Evolutionary conservation across 2,113 vertebrate genomes (phyloP).

Genomic region (Condylura cristata): DNA sequence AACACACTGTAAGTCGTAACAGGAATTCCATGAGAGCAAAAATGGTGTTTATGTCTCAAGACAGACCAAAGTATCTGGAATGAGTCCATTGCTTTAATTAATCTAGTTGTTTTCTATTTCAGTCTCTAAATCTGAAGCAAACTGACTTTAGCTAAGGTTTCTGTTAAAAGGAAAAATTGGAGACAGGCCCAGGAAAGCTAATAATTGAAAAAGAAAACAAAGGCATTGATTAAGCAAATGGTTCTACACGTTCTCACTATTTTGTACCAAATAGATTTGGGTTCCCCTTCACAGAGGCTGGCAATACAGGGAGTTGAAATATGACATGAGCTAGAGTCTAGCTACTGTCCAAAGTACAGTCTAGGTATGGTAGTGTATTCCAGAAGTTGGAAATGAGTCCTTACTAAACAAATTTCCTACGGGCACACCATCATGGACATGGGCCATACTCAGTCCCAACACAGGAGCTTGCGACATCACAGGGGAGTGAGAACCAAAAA

Average conservation of each 20-base stretch:
- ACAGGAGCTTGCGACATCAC: not conserved
- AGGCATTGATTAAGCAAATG: not conserved
- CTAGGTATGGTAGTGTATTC: not conserved
- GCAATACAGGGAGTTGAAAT: not conserved
- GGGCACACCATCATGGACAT: not conserved
- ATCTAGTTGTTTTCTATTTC: not conserved
- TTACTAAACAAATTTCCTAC: not conserved
- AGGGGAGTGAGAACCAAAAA: not conserved
- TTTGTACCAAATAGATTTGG: not conserved
- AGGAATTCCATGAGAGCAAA: not conserved
- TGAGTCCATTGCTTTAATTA: not conserved
- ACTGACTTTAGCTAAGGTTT: not conserved
- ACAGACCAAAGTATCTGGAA: not conserved
- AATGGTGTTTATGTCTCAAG: not conserved
- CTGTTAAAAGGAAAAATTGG: not conserved
- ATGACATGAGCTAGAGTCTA: not conserved
- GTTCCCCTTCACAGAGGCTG: not conserved
- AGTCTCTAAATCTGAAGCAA: conserved; percentile 37
- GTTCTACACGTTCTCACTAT: not conserved
- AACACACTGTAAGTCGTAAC: conserved; percentile 1
- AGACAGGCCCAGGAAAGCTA: not conserved
- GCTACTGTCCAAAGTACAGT: not conserved
- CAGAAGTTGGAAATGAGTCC: not conserved
- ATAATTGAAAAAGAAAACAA: not conserved
- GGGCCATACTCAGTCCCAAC: not conserved